Conservation (phyloP, 2,113 vertebrate genomes). For the Bungarus multicinctus region DNA sequence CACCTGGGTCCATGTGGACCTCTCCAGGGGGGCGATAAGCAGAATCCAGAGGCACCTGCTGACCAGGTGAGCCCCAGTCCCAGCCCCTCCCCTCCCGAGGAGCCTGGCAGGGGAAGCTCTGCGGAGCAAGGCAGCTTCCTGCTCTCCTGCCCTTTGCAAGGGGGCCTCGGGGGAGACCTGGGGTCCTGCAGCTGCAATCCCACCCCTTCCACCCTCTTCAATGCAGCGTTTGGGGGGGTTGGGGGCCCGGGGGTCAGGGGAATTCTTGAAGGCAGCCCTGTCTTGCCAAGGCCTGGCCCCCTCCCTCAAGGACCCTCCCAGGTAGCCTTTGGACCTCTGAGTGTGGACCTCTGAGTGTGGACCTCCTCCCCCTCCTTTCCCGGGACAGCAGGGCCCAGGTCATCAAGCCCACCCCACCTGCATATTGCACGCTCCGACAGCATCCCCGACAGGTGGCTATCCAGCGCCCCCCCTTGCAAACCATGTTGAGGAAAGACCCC, state of each 20-base stretch:
- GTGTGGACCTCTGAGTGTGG: accelerated
- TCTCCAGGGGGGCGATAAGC: conserved; percentile 83
- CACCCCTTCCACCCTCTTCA: not conserved
- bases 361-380: not conserved
- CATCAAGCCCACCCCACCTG: not conserved
- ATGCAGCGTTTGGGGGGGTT: not conserved
- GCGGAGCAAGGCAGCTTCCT: too few relatives aligned
- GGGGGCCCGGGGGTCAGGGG: too few relatives aligned
- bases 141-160: not conserved
- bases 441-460: not conserved
- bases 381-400: not conserved
- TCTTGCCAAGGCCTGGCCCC: too few relatives aligned
- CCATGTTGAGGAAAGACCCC: not conserved
- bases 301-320: not conserved
- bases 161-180: not conserved
- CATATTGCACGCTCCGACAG: not conserved
- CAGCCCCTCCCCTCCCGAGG: not conserved
- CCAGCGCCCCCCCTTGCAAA: too few relatives aligned
- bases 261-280: not conserved
- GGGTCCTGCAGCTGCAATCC: not conserved
- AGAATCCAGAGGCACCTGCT: conserved; percentile 79
- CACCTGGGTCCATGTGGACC: conserved; percentile 80
- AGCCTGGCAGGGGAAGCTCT: too few relatives aligned
- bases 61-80: conserved; percentile 67
- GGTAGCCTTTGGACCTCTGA: not conserved